phyloP scores from a whole-genome alignment of 2,797 vertebrate species.

The Gallinago stenura region DNA sequence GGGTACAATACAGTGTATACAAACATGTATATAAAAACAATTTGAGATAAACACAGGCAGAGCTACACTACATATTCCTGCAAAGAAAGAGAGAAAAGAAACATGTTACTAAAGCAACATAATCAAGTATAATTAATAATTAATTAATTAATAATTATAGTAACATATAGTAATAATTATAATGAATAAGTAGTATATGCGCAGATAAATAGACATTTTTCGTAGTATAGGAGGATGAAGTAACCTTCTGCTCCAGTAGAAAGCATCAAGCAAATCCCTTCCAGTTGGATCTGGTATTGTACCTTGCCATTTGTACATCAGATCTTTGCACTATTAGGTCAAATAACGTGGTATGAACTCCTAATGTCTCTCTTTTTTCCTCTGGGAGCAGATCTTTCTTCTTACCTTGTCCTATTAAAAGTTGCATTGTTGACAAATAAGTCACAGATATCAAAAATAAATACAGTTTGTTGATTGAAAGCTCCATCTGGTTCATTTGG shows the following conservation, averaged over 20 bases:
- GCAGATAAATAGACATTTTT: not conserved
- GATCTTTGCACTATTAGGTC: not conserved
- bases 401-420: conserved; percentile 8
- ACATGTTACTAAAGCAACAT: not conserved
- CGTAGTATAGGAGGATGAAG: not conserved
- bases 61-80: not conserved
- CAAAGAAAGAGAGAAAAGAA: not conserved
- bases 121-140: not conserved
- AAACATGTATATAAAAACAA: not conserved
- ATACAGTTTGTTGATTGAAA: conserved; percentile 40
- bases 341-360: not conserved
- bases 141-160: not conserved
- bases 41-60: not conserved
- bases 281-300: not conserved
- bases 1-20: not conserved
- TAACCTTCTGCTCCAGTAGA: not conserved
- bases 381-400: not conserved
- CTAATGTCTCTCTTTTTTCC: not conserved
- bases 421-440: conserved; percentile 20
- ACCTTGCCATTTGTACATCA: not conserved
- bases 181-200: not conserved
- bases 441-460: conserved; percentile 42
- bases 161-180: not conserved
- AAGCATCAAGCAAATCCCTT: not conserved
- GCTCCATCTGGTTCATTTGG: conserved; percentile 52